Evolutionary conservation across 2,113 vertebrate genomes (phyloP).

Genomic region (Nansenia antarctica): DNA sequence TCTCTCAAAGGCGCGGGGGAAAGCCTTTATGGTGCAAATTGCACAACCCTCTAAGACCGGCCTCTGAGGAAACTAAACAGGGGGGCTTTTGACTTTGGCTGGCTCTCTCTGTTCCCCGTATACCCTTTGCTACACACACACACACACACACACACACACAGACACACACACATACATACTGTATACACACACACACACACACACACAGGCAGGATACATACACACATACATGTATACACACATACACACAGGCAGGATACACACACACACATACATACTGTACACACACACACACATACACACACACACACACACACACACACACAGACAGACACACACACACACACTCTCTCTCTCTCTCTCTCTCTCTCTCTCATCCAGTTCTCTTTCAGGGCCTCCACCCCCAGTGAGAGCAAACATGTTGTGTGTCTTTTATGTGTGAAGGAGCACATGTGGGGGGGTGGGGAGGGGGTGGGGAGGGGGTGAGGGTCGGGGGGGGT

Average conservation of each 20-base stretch:
- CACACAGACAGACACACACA: no score
- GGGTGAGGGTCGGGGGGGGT: background rate
- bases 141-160: no score
- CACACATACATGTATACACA: no score
- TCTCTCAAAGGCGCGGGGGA: conserved; percentile 27
- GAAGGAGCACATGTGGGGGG: background rate
- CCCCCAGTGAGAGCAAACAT: background rate
- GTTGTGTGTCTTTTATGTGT: background rate
- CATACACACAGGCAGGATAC: no score
- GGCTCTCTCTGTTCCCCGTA: background rate
- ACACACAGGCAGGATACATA: no score
- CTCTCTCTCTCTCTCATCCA: background rate
- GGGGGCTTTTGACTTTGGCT: conserved; percentile 9
- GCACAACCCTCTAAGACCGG: background rate
- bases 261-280: no score
- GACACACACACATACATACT: no score
- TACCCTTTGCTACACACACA: no score
- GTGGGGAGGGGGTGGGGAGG: background rate
- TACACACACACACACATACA: no score
- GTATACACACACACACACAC: no score
- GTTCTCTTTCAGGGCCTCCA: background rate
- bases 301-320: no score
- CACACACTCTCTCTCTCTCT: background rate
- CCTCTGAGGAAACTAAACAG: background rate
- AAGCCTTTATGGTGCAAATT: conserved; percentile 50